Conservation (phyloP, 1,140 invertebrate genomes). For the Hormaphis cornu region DNA sequence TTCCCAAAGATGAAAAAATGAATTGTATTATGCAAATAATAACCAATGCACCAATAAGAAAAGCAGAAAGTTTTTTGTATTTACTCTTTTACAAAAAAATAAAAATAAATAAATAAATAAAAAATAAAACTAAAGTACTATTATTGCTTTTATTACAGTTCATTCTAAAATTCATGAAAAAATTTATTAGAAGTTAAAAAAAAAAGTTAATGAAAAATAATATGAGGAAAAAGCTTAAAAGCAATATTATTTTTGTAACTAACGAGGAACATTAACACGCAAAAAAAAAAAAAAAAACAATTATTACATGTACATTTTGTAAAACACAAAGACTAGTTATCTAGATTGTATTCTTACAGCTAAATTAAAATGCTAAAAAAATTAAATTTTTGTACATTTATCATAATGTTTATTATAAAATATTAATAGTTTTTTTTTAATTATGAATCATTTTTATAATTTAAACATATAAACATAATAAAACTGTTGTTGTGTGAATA, state of each 20-base stretch:
- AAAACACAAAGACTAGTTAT: slow-evolving; percentile 30
- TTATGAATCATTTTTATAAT: background rate
- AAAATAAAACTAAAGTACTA: slow-evolving; percentile 12
- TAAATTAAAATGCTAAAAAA: slow-evolving; percentile 28
- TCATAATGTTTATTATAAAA: slow-evolving; percentile 17
- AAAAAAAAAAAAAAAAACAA: slow-evolving; percentile 24
- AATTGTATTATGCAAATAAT: slow-evolving; percentile 5
- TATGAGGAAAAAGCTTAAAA: slow-evolving; percentile 30
- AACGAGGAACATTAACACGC: slow-evolving; percentile 30
- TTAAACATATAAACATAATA: background rate
- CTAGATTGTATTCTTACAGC: slow-evolving; percentile 24
- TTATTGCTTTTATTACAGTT: slow-evolving; percentile 19
- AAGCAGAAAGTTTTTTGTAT: background rate
- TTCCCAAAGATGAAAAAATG: slow-evolving; percentile 13
- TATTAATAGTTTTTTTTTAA: slow-evolving; percentile 11
- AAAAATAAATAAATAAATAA: background rate
- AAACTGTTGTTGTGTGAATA: slow-evolving; percentile 16
- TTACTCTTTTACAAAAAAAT: slow-evolving; percentile 17
- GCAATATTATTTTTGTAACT: slow-evolving; percentile 29
- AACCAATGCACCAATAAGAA: slow-evolving; percentile 24
- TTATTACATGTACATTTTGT: slow-evolving; percentile 11
- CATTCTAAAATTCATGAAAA: slow-evolving; percentile 9
- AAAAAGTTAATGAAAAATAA: background rate
- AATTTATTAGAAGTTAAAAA: slow-evolving; percentile 5
- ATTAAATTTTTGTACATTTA: slow-evolving; percentile 28